phyloP scores from a whole-genome alignment of 2,113 vertebrate species.

The Murina feae region DNA sequence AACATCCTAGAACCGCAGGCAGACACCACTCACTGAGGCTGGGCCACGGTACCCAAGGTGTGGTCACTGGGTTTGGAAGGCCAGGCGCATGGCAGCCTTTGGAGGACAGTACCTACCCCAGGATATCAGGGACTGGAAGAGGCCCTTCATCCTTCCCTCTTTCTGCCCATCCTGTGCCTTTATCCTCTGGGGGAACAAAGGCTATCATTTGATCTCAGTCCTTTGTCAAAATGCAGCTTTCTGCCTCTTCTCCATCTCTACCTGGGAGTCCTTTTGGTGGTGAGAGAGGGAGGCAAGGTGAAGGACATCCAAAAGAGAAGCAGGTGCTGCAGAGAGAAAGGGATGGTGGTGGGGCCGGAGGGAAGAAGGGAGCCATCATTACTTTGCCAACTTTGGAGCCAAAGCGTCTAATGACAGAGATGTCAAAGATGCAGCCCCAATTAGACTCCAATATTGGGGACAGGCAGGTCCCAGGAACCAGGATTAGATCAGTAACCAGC shows the following conservation, averaged over 20 bases:
- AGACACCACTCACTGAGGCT: not conserved
- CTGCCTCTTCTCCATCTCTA: not conserved
- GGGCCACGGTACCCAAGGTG: not conserved
- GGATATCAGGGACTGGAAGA: not conserved
- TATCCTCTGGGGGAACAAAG: not conserved
- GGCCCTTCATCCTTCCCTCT: not conserved
- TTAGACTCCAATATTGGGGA: not conserved
- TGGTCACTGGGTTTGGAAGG: not conserved
- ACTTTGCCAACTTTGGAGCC: not conserved
- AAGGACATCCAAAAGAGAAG: not conserved
- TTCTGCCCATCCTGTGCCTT: not conserved
- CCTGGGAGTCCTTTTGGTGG: not conserved
- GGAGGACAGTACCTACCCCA: not conserved
- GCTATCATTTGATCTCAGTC: not conserved
- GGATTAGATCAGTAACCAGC: too few relatives aligned
- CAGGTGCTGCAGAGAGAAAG: not conserved
- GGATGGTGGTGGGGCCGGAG: rapidly evolving
- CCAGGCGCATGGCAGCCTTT: rapidly evolving
- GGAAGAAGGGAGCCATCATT: rapidly evolving
- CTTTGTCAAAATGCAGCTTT: not conserved
- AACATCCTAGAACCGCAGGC: not conserved
- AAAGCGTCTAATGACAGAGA: not conserved
- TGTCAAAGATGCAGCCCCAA: not conserved
- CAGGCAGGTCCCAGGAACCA: not conserved
- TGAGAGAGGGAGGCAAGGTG: not conserved